phyloP scores from a whole-genome alignment of 2,888 invertebrate genomes.

The Brenthis ino region DNA sequence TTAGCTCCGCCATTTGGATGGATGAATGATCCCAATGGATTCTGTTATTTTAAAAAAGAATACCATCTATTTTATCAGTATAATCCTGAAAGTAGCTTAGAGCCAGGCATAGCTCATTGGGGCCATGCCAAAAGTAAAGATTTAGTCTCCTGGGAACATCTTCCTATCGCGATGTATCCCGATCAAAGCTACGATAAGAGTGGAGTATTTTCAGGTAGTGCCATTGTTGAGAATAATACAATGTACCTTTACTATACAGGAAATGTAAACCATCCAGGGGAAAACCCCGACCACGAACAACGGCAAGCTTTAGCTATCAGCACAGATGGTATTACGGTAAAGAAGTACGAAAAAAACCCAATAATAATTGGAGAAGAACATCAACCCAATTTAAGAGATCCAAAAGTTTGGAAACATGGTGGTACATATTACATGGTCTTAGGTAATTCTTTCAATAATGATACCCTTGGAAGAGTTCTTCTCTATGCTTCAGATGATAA shows the following conservation, averaged over 20 bases:
- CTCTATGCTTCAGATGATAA: slow-evolving; percentile 64
- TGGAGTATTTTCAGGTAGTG: slow-evolving; percentile 78
- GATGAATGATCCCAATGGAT: slow-evolving; percentile 83
- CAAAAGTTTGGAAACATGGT: slow-evolving; percentile 71
- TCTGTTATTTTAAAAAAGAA: slow-evolving; percentile 58
- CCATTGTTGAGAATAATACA: slow-evolving; percentile 58
- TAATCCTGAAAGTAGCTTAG: slow-evolving; percentile 63
- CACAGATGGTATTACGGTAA: slow-evolving; percentile 59
- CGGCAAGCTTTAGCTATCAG: slow-evolving; percentile 63
- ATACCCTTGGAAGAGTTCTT: slow-evolving; percentile 57
- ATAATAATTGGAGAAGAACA: slow-evolving; percentile 54
- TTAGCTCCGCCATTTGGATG: slow-evolving; percentile 66
- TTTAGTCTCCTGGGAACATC: slow-evolving; percentile 71
- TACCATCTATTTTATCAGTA: slow-evolving; percentile 80
- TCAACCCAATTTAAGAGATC: slow-evolving; percentile 73
- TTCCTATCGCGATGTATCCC: slow-evolving; percentile 72
- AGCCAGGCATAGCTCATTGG: slow-evolving; percentile 72
- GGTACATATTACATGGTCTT: slow-evolving; percentile 69
- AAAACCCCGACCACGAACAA: slow-evolving; percentile 56
- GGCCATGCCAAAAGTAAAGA: slow-evolving; percentile 75
- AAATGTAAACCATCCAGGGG: slow-evolving; percentile 54
- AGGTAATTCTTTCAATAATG: slow-evolving; percentile 62
- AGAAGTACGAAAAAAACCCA: slow-evolving; percentile 63
- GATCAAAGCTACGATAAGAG: slow-evolving; percentile 60
- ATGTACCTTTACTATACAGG: slow-evolving; percentile 71